Conservation (phyloP, 2,888 invertebrate genomes). For the Drosophila tripunctata region DNA sequence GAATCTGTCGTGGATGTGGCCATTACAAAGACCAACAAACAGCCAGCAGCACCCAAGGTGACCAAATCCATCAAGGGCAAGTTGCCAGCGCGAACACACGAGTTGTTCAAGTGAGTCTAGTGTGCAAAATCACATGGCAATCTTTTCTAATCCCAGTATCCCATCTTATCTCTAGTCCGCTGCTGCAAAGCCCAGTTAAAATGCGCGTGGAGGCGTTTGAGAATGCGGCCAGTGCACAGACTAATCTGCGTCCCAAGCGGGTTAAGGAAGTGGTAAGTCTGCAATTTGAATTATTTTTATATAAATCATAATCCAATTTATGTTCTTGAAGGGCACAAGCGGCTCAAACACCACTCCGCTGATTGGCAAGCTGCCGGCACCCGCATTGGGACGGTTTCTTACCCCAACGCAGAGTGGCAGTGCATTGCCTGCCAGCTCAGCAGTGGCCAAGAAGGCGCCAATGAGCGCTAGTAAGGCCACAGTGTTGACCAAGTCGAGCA, state of each 20-base stretch:
- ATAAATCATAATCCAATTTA: not conserved
- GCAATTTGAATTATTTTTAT: not conserved
- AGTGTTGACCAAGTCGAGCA: conserved; percentile 63
- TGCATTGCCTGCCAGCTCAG: conserved; percentile 49
- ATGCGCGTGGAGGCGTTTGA: conserved; percentile 87
- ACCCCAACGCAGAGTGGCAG: conserved; percentile 81
- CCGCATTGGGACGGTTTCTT: conserved; percentile 78
- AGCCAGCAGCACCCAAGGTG: conserved; percentile 17
- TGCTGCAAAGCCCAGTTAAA: conserved; percentile 86
- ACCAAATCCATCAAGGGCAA: conserved; percentile 66
- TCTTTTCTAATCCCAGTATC: conserved; percentile 42
- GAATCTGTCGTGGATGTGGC: conserved; percentile 70
- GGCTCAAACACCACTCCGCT: conserved; percentile 70
- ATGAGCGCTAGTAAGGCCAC: conserved; percentile 80
- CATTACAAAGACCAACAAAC: not conserved
- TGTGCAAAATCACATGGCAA: fast-evolving
- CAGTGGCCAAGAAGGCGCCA: conserved; percentile 75
- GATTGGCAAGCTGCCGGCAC: conserved; percentile 71
- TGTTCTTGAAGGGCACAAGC: conserved; percentile 14
- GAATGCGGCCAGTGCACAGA: conserved; percentile 77
- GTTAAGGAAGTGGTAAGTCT: conserved; percentile 78
- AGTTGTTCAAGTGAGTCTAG: conserved; percentile 82
- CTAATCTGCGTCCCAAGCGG: conserved; percentile 65
- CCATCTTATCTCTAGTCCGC: conserved; percentile 85
- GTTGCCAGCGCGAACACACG: conserved; percentile 80